Conservation (phyloP, 2,888 invertebrate genomes). For the Drosophila sordidula region DNA sequence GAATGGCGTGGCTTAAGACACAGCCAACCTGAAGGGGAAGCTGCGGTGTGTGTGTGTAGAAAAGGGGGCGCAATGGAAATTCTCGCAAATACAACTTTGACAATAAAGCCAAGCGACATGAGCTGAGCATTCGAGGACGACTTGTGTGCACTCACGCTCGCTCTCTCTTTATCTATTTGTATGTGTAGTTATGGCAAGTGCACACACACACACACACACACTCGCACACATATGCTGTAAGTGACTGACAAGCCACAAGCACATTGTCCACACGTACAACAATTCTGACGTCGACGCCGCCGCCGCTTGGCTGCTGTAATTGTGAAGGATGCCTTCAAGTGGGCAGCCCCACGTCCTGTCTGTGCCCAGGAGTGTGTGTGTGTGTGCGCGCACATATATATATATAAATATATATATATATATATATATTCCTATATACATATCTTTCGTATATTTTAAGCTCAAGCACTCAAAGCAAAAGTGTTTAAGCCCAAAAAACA, state of each 20-base stretch:
- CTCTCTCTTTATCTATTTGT: slow-evolving; percentile 25
- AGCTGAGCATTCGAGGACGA: slow-evolving; percentile 68
- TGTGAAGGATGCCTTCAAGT: slow-evolving; percentile 80
- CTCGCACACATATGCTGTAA: slow-evolving; percentile 30
- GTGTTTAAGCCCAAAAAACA: slow-evolving; percentile 70
- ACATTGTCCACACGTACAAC: slow-evolving; percentile 74
- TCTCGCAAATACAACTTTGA: slow-evolving; percentile 56
- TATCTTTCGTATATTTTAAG: slow-evolving; percentile 67
- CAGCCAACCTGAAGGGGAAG: slow-evolving; percentile 20
- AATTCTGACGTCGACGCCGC: slow-evolving; percentile 32
- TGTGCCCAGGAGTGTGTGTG: slow-evolving; percentile 16
- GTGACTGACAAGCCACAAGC: slow-evolving; percentile 76
- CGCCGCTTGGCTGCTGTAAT: slow-evolving; percentile 70
- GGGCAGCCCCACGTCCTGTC: slow-evolving; percentile 44
- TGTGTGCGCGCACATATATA: slow-evolving; percentile 9
- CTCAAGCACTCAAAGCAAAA: slow-evolving; percentile 65
- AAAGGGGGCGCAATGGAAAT: slow-evolving; percentile 47
- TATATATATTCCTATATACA: slow-evolving; percentile 28
- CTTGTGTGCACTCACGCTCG: slow-evolving; percentile 13
- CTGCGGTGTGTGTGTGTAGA: no score
- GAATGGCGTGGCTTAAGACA: slow-evolving; percentile 53
- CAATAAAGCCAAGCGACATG: slow-evolving; percentile 70
- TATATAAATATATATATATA: slow-evolving; percentile 4
- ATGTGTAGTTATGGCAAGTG: slow-evolving; percentile 54
- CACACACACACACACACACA: slow-evolving; percentile 28